Conservation (phyloP, 2,797 vertebrate species). For the Sebastes umbrosus region DNA sequence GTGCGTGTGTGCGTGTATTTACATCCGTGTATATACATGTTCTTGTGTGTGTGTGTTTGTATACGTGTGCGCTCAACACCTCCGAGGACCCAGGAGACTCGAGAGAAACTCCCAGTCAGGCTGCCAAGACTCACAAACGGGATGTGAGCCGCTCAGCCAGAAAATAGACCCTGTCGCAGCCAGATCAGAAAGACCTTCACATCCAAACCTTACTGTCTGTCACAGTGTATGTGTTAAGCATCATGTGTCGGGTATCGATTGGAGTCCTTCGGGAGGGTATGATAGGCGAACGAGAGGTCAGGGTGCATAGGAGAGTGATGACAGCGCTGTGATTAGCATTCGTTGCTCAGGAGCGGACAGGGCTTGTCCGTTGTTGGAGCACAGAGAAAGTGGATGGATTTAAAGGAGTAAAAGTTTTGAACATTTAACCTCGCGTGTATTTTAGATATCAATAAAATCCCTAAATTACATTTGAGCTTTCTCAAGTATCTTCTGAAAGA, state of each 20-base stretch:
- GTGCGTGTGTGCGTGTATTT: conserved; percentile 31
- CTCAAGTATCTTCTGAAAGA: background rate
- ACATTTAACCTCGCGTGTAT: background rate
- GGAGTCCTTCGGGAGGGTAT: conserved; percentile 28
- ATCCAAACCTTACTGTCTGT: conserved; percentile 54
- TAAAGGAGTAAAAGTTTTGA: background rate
- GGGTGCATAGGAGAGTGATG: conserved; percentile 37
- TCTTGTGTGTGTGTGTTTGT: conserved; percentile 19
- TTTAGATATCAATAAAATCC: background rate
- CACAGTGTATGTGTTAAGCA: conserved; percentile 30
- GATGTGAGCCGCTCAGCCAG: conserved; percentile 70
- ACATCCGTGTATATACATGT: conserved; percentile 28
- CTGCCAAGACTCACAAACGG: conserved; percentile 79
- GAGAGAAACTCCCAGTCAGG: conserved; percentile 63
- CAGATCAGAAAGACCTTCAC: conserved; percentile 51
- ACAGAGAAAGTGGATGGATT: background rate
- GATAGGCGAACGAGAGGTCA: conserved; percentile 39
- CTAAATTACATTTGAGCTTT: background rate
- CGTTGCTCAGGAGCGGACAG: background rate
- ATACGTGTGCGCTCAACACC: conserved; percentile 38
- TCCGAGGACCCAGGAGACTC: conserved; percentile 59
- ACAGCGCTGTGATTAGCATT: conserved; percentile 34
- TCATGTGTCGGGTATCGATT: conserved; percentile 50
- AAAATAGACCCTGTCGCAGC: conserved; percentile 65
- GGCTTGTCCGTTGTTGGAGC: background rate